phyloP scores from a whole-genome alignment of 2,888 invertebrate genomes.

The Andrena hattorfiana region DNA sequence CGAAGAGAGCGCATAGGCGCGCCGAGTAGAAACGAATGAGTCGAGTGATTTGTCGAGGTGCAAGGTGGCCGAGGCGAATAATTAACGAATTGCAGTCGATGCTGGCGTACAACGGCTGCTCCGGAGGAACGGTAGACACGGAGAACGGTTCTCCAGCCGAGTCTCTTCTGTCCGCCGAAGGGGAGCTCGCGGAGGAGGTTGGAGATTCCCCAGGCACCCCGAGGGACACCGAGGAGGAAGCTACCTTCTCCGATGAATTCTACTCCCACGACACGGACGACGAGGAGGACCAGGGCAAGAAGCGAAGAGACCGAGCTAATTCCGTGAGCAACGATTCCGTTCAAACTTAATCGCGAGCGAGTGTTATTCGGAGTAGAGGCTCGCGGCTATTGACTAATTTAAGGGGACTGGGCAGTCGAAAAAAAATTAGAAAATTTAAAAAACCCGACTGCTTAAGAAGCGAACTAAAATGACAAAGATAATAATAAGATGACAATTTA shows the following conservation, averaged over 20 bases:
- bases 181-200: constrained; percentile 78
- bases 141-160: constrained; percentile 81
- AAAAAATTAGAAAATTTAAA: too few relatives aligned
- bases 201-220: constrained; percentile 81
- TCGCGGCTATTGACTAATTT: too few relatives aligned
- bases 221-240: constrained; percentile 86
- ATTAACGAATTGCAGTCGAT: constrained; percentile 75
- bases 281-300: constrained; percentile 86
- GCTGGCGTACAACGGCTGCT: constrained; percentile 76
- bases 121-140: constrained; percentile 67
- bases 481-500: too few relatives aligned
- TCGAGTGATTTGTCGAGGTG: background rate
- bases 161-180: constrained; percentile 80
- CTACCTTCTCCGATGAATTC: constrained; percentile 89
- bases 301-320: constrained; percentile 77
- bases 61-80: background rate
- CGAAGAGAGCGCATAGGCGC: background rate
- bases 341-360: background rate
- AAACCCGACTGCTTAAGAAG: too few relatives aligned
- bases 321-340: constrained; percentile 69
- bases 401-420: too few relatives aligned
- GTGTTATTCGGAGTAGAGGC: too few relatives aligned
- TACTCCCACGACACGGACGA: constrained; percentile 93
- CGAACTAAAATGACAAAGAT: too few relatives aligned
- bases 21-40: constrained; percentile 4